Percentiles rank a stretch among this genome's conserved stretches.
phyloP scores from a whole-genome alignment of 2,888 invertebrate genomes.

The Parnassius glacialis region DNA sequence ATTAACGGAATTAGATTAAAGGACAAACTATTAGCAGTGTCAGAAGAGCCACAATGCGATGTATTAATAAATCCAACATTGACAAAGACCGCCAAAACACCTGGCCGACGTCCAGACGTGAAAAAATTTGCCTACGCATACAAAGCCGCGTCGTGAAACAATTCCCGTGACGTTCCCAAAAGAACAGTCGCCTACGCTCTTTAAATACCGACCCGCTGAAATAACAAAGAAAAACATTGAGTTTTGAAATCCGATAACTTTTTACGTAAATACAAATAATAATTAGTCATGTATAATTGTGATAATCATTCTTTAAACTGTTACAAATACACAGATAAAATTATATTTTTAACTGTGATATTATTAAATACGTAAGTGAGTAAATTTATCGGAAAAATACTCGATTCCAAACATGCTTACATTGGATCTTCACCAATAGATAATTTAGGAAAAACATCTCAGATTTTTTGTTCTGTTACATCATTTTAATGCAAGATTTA shows the following conservation, averaged over 20 bases:
- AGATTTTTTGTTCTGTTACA: too few relatives aligned
- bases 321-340: too few relatives aligned
- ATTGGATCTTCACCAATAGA: too few relatives aligned
- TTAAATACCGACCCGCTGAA: constrained; percentile 31
- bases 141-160: constrained; percentile 43
- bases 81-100: constrained; percentile 80
- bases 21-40: constrained; percentile 45
- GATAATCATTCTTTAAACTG: too few relatives aligned
- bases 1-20: constrained; percentile 30
- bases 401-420: too few relatives aligned
- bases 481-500: too few relatives aligned
- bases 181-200: constrained; percentile 27
- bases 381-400: too few relatives aligned
- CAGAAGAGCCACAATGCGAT: constrained; percentile 59
- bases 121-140: constrained; percentile 64
- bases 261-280: too few relatives aligned
- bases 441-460: too few relatives aligned
- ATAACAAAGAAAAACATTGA: constrained; percentile 23
- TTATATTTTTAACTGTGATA: too few relatives aligned
- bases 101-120: constrained; percentile 65
- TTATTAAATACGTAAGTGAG: too few relatives aligned
- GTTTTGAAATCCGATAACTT: constrained; percentile 24
- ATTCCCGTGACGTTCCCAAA: constrained; percentile 46
- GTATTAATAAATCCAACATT: constrained; percentile 80
- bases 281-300: too few relatives aligned